These are phyloP conservation scores for Thaleichthys pacificus DNA, from an alignment of 2,797 vertebrate species.

Conservation along the genomic window DNA sequence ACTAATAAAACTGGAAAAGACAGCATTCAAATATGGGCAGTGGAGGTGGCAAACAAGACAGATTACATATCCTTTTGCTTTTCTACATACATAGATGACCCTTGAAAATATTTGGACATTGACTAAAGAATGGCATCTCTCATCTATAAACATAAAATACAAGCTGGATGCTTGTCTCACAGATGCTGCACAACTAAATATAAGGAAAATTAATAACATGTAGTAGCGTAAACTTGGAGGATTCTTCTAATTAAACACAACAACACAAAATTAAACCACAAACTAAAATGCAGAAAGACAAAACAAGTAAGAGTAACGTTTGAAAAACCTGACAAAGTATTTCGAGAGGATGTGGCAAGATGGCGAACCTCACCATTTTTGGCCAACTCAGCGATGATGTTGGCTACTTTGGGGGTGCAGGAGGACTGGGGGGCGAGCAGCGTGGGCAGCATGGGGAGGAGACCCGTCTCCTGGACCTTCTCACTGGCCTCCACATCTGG, in stretches of 20 bases:
- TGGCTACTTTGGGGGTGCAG: conserved; percentile 93
- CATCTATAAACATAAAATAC: neutral
- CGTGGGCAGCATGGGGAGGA: conserved; percentile 84
- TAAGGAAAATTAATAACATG: too few relatives aligned
- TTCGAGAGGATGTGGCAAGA: conserved; percentile 22
- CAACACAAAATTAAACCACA: neutral
- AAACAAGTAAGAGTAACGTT: conserved; percentile 38
- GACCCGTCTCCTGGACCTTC: conserved; percentile 91
- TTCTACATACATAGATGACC: neutral
- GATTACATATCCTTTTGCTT: neutral
- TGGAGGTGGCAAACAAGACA: conserved; percentile 3
- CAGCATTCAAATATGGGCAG: conserved; percentile 6
- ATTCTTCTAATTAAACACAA: too few relatives aligned
- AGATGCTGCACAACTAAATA: too few relatives aligned
- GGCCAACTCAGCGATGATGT: conserved; percentile 96
- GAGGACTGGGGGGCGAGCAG: conserved; percentile 86
- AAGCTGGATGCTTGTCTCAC: neutral
- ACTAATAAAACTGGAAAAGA: conserved; percentile 2
- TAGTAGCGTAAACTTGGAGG: too few relatives aligned
- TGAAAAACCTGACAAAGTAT: conserved; percentile 58
- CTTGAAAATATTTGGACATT: neutral
- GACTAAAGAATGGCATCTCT: neutral
- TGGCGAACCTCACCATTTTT: conserved; percentile 91
- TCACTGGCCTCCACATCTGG: conserved; percentile 92
- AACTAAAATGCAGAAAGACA: neutral